Evolutionary conservation across 2,888 invertebrate genomes (phyloP), one percentile per base, ranked within the genome.

Genomic region (Smittia sp.): DNA sequence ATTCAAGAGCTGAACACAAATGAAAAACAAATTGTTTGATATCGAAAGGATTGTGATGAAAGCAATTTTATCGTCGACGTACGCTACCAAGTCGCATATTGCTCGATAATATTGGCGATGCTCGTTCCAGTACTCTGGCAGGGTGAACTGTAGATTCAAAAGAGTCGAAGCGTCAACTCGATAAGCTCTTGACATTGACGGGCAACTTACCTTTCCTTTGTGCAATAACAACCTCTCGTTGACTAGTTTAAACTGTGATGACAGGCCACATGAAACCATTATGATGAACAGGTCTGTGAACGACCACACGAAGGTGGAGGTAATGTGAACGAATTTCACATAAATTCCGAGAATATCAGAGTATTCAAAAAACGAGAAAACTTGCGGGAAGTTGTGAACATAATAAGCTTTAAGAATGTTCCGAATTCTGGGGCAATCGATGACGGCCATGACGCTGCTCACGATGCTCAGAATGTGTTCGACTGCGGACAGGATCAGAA

Each of bases 1-100:
- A 74, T 84, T 82, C 74, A 86, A 80, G 41, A 87, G 80, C 76
- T 87, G 87, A 25, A 86, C 84, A 75, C 87, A 85, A 77, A 87
- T 86, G 76, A 86, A 86, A 78, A 85, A 87, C 6, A 87, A 81
- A 78, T 87, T 86, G 74, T 84, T 85, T 18, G 84, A 84, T 76
- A 86, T 86, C 1, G 86, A 85, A 0, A 86, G 78, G 75, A 86
- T 81, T 11, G 86, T 84, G 65, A 86, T 84, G 46, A 82, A 77
- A 1, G 85, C 84, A 68, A 86, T 83, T 41, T 83, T 82, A 67
- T 81, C 79, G 76, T 86, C 86, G 76, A 86, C 79, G 24, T 79
- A 79, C 68, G 82, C 80, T n/a, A 85, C 85, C 9, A 86, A 77
- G 1, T 79, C 80, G 46, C 85, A 84, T 58, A 86, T 77, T 68